These are phyloP conservation scores for Brachymystax lenok DNA, from an alignment of 2,797 vertebrate genomes.

Conservation along the genomic window DNA sequence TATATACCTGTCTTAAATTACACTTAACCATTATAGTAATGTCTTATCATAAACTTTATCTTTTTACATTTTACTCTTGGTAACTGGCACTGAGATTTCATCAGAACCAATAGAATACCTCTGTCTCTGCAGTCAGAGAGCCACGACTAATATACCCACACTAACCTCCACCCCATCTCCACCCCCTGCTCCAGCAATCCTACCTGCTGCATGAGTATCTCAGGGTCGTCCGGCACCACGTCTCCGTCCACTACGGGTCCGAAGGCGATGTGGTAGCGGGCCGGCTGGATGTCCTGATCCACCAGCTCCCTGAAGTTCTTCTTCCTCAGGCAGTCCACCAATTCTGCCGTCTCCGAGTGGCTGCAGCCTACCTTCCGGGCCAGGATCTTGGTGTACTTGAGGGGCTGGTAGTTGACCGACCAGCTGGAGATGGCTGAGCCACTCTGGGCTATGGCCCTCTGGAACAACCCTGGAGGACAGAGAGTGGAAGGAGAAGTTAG, in stretches of 20 bases:
- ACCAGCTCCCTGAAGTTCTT: conserved; percentile 92
- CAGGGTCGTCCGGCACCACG: conserved; percentile 92
- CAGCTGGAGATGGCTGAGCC: conserved; percentile 95
- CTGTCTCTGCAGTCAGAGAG: background rate
- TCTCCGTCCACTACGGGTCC: conserved; percentile 96
- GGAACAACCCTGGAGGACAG: conserved; percentile 84
- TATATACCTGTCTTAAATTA: background rate
- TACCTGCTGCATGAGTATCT: conserved; percentile 97
- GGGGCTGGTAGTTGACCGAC: conserved; percentile 94
- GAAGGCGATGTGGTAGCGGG: conserved; percentile 95
- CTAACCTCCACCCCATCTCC: background rate
- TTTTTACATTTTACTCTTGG: background rate
- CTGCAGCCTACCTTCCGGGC: conserved; percentile 93
- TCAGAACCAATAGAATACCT: background rate
- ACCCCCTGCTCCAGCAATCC: background rate
- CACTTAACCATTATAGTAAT: background rate
- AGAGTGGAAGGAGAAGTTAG: background rate
- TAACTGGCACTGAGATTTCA: background rate
- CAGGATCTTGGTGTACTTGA: conserved; percentile 92
- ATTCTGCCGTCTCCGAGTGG: conserved; percentile 84
- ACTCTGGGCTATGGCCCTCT: conserved; percentile 93
- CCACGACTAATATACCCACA: background rate
- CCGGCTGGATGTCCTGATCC: conserved; percentile 94
- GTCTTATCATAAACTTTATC: background rate
- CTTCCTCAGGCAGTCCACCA: conserved; percentile 89